Percentiles rank a stretch among this genome's conserved stretches.
phyloP scores from a whole-genome alignment of 1,140 invertebrate genomes.

The Telenomus remus region DNA sequence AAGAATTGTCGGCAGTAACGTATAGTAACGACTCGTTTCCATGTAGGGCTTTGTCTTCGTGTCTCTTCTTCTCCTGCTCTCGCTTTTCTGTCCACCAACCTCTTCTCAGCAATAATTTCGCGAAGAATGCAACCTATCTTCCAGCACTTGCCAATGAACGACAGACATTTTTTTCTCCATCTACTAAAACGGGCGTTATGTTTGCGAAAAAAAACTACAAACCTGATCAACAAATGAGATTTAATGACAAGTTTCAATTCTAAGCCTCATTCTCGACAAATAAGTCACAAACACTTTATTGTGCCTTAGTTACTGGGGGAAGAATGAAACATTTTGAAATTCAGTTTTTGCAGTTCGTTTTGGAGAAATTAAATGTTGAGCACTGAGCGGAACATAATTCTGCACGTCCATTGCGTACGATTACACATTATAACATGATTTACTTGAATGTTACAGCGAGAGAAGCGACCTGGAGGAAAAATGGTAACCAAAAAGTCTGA shows the following conservation, averaged over 20 bases:
- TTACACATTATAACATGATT: constrained; percentile 45
- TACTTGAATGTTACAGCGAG: constrained; percentile 11
- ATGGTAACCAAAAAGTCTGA: constrained; percentile 41
- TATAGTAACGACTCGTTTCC: constrained; percentile 55
- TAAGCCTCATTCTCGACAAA: no score
- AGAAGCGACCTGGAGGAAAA: constrained; percentile 10
- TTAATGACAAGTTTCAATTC: no score
- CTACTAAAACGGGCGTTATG: constrained; percentile 62
- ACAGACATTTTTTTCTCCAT: constrained; percentile 48
- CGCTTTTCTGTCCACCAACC: constrained; percentile 19
- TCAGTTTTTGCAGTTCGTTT: background rate
- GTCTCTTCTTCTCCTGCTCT: constrained; percentile 8
- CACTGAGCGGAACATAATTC: constrained; percentile 5
- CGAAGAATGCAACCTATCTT: constrained; percentile 39
- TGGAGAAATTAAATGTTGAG: background rate
- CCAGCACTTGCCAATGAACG: constrained; percentile 28
- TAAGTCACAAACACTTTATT: no score
- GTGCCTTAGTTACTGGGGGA: no score
- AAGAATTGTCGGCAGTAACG: constrained; percentile 43
- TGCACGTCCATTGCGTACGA: constrained; percentile 10
- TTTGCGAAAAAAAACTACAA: constrained; percentile 61
- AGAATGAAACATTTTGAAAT: no score
- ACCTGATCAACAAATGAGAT: no score
- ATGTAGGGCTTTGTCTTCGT: constrained; percentile 48
- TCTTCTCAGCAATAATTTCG: constrained; percentile 18